Base-by-base conservation (phyloP, 2,888 invertebrate species). In the Caenorhabditis imperialis region DNA sequence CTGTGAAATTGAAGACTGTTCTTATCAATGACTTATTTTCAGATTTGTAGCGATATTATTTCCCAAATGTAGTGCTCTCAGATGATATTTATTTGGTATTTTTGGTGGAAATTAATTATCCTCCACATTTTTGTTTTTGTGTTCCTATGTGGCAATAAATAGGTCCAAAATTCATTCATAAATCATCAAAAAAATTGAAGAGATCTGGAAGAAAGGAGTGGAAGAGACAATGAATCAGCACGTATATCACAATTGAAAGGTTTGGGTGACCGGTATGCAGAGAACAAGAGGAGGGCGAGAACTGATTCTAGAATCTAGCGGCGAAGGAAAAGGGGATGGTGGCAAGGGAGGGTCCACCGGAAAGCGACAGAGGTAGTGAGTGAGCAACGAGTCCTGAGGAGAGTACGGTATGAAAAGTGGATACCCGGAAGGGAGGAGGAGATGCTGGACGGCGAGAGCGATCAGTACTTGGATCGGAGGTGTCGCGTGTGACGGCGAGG, bases 401-500 rank as follows among this genome's bases (percentile, higher is more conserved):
- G 22, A 55, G 48, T 65, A 63, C 63, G 53, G 54, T 47, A 30
- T 30, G 38, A 18, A 16, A 25, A n/a, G 20, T n/a, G 58, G 20
- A 38, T 57, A 42, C 38, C 55, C 33, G 51, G 16, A 18, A n/a
- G 22, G 38, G 25, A 27, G 58, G 37, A 18, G 18, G 33, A 44
- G 27, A 30, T 10, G 33, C 20, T 18, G 50, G n/a, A 10, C 18
- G 44, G 12, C 10, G 42, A 51, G 42, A 22, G 6, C 12, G 6
- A 20, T 61, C 27, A 61, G 18, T 25, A 65, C 35, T 65, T 58
- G 27, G 38, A 50, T 14, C 54, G 74, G 25, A 67, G 51, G 38
- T 79, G 79, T 25, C 77, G 53, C 3, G 72, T 61, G 53, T 77
- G 79, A 33, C 75, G 61, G 4, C 72, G 63, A 16, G 77, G 75